A percentile compares a stretch with the other conserved stretches of the same genome.
These are phyloP conservation scores for Dicrostonyx torquatus DNA, from an alignment of 2,797 vertebrate genomes.

Conservation along the genomic window DNA sequence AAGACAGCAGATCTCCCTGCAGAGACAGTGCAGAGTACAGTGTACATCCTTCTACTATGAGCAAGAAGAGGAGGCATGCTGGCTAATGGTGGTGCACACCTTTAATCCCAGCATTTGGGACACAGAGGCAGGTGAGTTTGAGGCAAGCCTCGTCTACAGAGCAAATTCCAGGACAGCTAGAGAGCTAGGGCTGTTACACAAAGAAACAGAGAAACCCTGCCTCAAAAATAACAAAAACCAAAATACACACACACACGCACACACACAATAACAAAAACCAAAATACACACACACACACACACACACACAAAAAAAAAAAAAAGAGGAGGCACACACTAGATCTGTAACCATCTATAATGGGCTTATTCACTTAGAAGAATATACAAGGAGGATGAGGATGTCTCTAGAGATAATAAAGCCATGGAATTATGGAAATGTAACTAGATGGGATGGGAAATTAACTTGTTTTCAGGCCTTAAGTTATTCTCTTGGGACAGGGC, in stretches of 20 bases:
- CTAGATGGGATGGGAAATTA: conserved; percentile 36
- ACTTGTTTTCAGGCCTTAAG: conserved; percentile 38
- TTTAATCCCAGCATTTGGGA: no score
- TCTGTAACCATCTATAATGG: neutral
- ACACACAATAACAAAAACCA: no score
- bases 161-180: no score
- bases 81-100: no score
- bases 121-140: no score
- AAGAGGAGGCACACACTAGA: neutral
- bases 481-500: neutral
- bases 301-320: neutral
- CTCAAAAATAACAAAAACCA: no score
- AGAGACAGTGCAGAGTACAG: neutral
- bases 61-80: neutral
- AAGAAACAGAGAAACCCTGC: no score
- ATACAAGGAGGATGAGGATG: neutral
- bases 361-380: conserved; percentile 13
- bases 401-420: conserved; percentile 28
- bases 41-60: neutral
- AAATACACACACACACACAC: no score
- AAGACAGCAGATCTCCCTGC: neutral
- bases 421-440: conserved; percentile 33
- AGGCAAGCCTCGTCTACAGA: no score
- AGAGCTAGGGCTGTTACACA: no score
- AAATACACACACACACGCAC: no score